Evolutionary conservation across 2,113 vertebrate species (phyloP).

Genomic region (Callaeas wilsoni): DNA sequence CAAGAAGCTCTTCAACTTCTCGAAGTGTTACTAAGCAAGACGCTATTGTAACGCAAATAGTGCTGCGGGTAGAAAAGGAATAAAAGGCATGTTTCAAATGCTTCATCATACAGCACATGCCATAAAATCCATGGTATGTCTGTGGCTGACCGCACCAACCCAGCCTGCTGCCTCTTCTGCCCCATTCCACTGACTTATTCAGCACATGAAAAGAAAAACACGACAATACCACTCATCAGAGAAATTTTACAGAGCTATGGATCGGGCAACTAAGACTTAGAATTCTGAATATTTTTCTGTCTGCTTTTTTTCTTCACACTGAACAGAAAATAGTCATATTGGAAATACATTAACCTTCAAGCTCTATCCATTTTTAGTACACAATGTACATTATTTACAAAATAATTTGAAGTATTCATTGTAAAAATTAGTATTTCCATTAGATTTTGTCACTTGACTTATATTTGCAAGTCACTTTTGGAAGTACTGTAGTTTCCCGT

Average conservation of each 20-base stretch:
- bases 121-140: conserved; percentile 43
- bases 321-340: background rate
- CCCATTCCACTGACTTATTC: background rate
- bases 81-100: conserved; percentile 4
- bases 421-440: background rate
- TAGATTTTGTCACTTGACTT: background rate
- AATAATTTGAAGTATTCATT: background rate
- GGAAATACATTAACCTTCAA: background rate
- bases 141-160: conserved; percentile 38
- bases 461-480: background rate
- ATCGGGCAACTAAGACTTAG: background rate
- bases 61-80: background rate
- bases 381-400: background rate
- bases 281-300: background rate
- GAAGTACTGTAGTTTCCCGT: rapidly evolving
- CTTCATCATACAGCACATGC: conserved; percentile 1
- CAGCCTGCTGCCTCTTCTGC: conserved; percentile 8
- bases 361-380: background rate
- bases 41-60: conserved; percentile 22
- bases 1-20: conserved; percentile 25
- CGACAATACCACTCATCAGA: background rate
- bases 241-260: background rate
- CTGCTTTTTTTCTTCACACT: background rate
- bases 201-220: conserved; percentile 21
- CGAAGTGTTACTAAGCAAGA: conserved; percentile 22